Evolutionary conservation across 2,113 vertebrate species (phyloP).

Genomic region (Ciconia boyciana): DNA sequence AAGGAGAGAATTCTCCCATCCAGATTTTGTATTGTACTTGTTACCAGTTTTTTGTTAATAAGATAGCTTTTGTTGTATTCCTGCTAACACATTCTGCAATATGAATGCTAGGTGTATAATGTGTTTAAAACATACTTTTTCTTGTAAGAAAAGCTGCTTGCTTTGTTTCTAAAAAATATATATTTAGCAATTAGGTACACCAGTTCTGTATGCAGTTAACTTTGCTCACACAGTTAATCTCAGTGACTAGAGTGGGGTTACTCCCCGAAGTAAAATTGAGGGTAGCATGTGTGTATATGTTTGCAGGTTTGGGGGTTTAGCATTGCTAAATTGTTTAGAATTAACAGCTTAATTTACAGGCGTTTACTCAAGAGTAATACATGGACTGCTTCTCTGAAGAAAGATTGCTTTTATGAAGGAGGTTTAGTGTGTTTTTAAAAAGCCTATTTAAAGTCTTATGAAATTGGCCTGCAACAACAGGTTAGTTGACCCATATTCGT

Average conservation of each 20-base stretch:
- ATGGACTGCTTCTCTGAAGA: not conserved
- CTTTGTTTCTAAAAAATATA: not conserved
- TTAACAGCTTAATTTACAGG: not conserved
- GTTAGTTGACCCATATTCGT: not conserved
- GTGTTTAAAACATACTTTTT: not conserved
- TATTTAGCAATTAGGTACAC: not conserved
- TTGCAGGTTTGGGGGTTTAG: not conserved
- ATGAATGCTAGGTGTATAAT: not conserved
- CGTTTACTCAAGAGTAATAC: not conserved
- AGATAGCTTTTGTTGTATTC: not conserved
- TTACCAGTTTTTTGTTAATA: not conserved
- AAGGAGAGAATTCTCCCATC: not conserved
- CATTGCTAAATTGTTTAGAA: not conserved
- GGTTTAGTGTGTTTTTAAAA: not conserved
- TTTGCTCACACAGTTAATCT: not conserved
- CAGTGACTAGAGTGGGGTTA: not conserved
- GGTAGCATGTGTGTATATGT: fast-evolving
- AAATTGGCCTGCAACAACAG: not conserved
- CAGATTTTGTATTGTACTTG: not conserved
- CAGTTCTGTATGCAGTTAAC: not conserved
- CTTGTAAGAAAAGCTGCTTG: not conserved
- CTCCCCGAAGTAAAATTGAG: not conserved
- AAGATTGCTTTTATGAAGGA: not conserved
- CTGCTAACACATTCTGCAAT: not conserved
- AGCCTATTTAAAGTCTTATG: not conserved